Base-by-base conservation (phyloP, 1,140 invertebrate species). In the Tenebrio molitor region DNA sequence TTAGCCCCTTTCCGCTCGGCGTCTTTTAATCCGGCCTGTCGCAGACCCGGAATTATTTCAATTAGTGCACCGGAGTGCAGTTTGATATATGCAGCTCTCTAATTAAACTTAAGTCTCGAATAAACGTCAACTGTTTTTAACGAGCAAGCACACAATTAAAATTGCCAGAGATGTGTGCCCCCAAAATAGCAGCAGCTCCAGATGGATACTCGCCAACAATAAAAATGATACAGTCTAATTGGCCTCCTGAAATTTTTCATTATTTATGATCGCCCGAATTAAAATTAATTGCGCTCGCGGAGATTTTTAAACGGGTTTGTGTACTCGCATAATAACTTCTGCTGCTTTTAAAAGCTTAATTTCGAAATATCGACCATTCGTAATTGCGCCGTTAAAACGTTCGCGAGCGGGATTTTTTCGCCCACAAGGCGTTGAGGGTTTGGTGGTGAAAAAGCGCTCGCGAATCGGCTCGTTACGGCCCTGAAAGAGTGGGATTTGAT, bases 71-170 rank as follows among this genome's bases (percentile, higher is more conserved):
- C 64, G 66, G 42, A 76, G 69, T 76, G 75, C 75, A 76, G 70
- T 34, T 66, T 63, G 73, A 71, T 75, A 71, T 74, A 76, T 76
- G 74, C 74, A 76, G 69, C 69, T 76, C 72, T 29, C 75, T 76
- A 76, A 76, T 76, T 76, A 75, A 76, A 76, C 46, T 75, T 69
- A 75, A 76, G 73, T 72, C 71, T 71, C 46, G 46, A 73, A 76
- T 76, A 72, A 74, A 76, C 72, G 73, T 76, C 75, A 76, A 76
- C 73, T 73, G 71, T 75, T 72, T 53, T 76, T 75, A 76, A 76
- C 73, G 72, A 72, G 44, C 50, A 17, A 58, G 29, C 66, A 34
- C 73, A 72, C 73, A 75, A 75, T 76, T 74, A 72, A 74, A 74
- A 69, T 76, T 76, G 68, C 19, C 1, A 58, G 44, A 41, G 21